Evolutionary conservation across 2,888 invertebrate species (phyloP).

Genomic region (Phengaris arion): DNA sequence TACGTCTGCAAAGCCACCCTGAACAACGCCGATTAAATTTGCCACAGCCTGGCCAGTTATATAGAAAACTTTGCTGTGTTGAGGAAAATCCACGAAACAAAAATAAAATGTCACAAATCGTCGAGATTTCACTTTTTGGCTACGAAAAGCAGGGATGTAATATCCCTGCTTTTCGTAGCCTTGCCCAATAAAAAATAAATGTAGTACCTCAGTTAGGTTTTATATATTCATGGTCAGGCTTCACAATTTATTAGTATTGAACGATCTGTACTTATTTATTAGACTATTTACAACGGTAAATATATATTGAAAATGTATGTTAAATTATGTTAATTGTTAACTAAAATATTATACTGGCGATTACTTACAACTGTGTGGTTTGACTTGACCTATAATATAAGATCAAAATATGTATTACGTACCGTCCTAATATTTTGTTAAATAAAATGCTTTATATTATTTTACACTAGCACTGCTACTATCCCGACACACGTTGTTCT

Average conservation of each 20-base stretch:
- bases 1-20: conserved; percentile 82
- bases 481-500: no score
- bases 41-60: neutral
- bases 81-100: no score
- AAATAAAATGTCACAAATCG: no score
- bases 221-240: neutral
- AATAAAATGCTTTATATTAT: no score
- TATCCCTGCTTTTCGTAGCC: no score
- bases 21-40: conserved; percentile 42
- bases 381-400: neutral
- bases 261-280: conserved; percentile 26
- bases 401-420: no score
- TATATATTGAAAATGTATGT: conserved; percentile 27
- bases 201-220: neutral
- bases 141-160: no score
- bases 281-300: conserved; percentile 10
- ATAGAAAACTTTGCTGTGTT: neutral
- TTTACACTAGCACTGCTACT: no score
- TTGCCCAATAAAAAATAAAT: no score
- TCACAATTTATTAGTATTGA: neutral
- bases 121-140: no score
- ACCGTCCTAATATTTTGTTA: no score
- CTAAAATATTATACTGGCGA: conserved; percentile 20
- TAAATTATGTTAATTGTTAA: conserved; percentile 27
- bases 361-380: conserved; percentile 20